A percentile compares a stretch with the other conserved stretches of the same genome.
These are phyloP conservation scores for Dynastes hyllus DNA, from an alignment of 2,888 invertebrate genomes.

Conservation along the genomic window DNA sequence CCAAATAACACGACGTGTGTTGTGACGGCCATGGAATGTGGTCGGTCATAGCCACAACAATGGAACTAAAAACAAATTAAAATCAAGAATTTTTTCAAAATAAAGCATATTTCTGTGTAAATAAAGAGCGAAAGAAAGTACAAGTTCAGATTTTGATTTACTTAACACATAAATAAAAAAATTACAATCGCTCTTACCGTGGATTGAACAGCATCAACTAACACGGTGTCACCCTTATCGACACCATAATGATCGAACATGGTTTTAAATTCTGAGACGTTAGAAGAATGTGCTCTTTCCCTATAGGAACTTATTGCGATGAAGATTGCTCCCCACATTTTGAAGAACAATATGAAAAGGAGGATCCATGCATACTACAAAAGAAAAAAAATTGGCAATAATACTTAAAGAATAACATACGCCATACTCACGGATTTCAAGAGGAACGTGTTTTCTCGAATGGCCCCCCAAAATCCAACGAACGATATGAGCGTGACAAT, in stretches of 20 bases:
- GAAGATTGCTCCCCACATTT: conserved; percentile 29
- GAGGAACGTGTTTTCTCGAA: background rate
- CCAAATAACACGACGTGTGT: too few relatives aligned
- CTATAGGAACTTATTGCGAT: conserved; percentile 17
- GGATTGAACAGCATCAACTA: conserved; percentile 18
- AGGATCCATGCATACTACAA: conserved; percentile 32
- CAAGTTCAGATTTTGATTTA: too few relatives aligned
- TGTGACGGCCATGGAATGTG: too few relatives aligned
- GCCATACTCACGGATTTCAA: conserved; percentile 17
- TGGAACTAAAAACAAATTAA: background rate
- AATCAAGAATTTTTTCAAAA: background rate
- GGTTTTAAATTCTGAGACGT: background rate
- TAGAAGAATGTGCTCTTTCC: background rate
- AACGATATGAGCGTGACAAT: background rate
- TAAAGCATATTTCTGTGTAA: background rate
- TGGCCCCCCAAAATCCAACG: conserved; percentile 16
- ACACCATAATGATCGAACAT: conserved; percentile 20
- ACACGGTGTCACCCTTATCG: background rate
- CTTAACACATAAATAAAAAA: too few relatives aligned
- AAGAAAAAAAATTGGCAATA: background rate
- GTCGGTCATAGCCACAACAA: conserved; percentile 17
- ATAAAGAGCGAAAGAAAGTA: too few relatives aligned
- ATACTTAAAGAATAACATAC: background rate
- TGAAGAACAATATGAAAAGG: conserved; percentile 23
- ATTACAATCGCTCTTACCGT: conserved; percentile 1